Base-by-base conservation (phyloP, 2,797 vertebrate genomes). In the Pteropus rufus region DNA sequence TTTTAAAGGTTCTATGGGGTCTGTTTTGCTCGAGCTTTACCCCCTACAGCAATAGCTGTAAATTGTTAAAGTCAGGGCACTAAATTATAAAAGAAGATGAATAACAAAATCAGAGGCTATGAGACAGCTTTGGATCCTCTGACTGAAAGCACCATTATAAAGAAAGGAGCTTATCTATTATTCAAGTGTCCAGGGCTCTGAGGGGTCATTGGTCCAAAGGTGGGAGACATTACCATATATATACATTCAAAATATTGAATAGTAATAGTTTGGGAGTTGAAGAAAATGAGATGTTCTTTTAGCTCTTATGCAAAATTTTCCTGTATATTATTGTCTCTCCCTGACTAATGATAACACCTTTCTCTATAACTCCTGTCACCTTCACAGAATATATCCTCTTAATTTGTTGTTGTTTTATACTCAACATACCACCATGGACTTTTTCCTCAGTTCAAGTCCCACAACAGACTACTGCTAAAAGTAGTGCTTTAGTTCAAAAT, bases 51-150 rank as follows among this genome's bases (percentile, higher is more conserved):
- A 88, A 36, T 67, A 69, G 39, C 84, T 89, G 23, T 62, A 46
- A 58, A 44, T 64, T 91, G 67, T 93, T 84, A 60, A 19, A 95
- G 75, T 92, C 89, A 91, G 92, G 92, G 5, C 2, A 80, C 21
- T 44, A 90, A 29, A 0, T 96, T 96, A 46, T 18, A 96, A 0
- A 14, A 92, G 5, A 69, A 52, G 39, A 64, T 96, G 60, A 86
- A 96, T 91, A 89, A 31, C 21, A 64, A 77, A 97, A 29, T 2
- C 11, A 79, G 39, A 62, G 58, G 24, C 96, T 29, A 4, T 0
- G 5, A n/a, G 41, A 76, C 23, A 41, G 15, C 31, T 16, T 46
- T 41, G 36, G 75, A 36, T n/a, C 64, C 58, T 83, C 44, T 92
- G 23, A 81, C 19, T 2, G 3, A 9, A 81, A 36, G 46, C 85